Conservation (phyloP, 2,797 vertebrate genomes). For the Crocidura indochinensis region DNA sequence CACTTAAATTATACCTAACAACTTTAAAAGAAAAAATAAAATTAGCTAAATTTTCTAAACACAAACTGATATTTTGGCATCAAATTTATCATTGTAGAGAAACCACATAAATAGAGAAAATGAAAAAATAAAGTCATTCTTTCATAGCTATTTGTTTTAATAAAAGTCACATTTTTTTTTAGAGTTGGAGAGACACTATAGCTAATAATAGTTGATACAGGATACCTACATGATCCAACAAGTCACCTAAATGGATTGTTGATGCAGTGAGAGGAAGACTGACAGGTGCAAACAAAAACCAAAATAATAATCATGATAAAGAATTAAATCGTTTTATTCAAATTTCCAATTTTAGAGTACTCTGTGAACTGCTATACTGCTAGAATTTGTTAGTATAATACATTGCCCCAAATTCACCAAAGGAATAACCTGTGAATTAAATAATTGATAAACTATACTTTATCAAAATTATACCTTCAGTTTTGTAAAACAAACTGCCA, state of each 20-base stretch:
- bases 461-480: neutral
- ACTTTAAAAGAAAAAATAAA: neutral
- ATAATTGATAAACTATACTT: neutral
- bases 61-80: neutral
- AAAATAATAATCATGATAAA: no score
- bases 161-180: no score
- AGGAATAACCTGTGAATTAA: neutral
- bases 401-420: neutral
- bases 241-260: no score
- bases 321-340: neutral
- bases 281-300: no score
- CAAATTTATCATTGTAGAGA: neutral
- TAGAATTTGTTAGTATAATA: no score
- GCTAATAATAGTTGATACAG: no score
- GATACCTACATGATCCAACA: no score
- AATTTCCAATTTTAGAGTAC: neutral
- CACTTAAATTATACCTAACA: neutral
- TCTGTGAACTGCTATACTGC: neutral
- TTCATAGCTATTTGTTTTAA: no score
- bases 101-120: neutral
- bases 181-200: no score
- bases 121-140: no score
- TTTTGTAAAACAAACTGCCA: neutral
- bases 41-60: neutral
- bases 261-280: no score